A percentile compares a stretch with the other conserved stretches of the same genome.
Evolutionary conservation across 2,888 invertebrate genomes (phyloP).

Genomic region (Julus scandinavius): DNA sequence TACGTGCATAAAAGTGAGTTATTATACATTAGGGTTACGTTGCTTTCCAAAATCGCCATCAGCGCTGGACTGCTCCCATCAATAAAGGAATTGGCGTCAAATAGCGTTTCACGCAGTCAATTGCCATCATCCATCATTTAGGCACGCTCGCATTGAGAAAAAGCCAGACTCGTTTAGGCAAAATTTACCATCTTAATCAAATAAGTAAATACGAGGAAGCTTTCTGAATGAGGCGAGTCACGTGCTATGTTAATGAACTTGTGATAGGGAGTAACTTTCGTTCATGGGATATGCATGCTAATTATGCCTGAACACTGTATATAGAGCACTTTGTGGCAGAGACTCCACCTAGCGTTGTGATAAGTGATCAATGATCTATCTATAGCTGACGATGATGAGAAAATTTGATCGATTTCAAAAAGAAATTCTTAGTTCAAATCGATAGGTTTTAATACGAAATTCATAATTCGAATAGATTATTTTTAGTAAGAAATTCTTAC

Average conservation of each 20-base stretch:
- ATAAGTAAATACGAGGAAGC: slow-evolving; percentile 1
- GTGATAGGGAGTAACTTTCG: not conserved
- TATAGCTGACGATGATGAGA: too few relatives aligned
- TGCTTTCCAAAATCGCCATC: not conserved
- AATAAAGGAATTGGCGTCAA: not conserved
- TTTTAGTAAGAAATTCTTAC: too few relatives aligned
- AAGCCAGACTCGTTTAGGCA: not conserved
- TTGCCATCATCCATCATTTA: slow-evolving; percentile 39
- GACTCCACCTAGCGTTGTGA: not conserved
- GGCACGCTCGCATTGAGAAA: slow-evolving; percentile 28
- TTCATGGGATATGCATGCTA: not conserved
- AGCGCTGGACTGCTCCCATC: not conserved
- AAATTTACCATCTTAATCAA: slow-evolving; percentile 38
- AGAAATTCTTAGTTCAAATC: too few relatives aligned
- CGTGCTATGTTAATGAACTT: not conserved
- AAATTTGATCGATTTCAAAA: too few relatives aligned
- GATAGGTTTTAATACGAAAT: too few relatives aligned
- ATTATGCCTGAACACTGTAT: not conserved
- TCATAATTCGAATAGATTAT: too few relatives aligned
- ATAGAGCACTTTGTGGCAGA: not conserved
- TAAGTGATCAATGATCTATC: too few relatives aligned
- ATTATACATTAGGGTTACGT: not conserved
- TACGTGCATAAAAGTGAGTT: not conserved
- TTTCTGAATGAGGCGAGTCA: not conserved
- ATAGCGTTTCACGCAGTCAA: not conserved